Evolutionary conservation across 2,113 vertebrate species (phyloP).

Genomic region (Probosciger aterrimus): DNA sequence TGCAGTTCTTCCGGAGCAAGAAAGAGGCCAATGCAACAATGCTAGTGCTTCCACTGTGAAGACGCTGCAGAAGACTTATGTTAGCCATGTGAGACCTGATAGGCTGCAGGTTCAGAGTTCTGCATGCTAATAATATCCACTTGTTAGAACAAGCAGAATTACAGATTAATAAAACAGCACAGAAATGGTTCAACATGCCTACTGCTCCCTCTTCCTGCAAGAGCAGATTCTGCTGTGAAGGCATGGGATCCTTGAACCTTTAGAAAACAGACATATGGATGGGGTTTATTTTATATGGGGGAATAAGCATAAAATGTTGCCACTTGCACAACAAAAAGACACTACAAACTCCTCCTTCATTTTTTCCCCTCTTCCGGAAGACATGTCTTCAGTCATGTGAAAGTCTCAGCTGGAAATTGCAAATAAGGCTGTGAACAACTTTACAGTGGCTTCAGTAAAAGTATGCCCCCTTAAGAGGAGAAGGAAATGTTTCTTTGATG

Average conservation of each 20-base stretch:
- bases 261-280: neutral
- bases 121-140: neutral
- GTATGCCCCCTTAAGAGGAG: neutral
- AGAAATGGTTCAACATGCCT: neutral
- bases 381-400: neutral
- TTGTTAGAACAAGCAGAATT: neutral
- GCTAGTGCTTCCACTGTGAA: neutral
- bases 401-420: neutral
- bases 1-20: neutral
- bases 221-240: neutral
- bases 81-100: neutral
- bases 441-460: neutral
- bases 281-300: neutral
- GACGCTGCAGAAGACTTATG: neutral
- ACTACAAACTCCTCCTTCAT: neutral
- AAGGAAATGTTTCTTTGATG: conserved; percentile 26
- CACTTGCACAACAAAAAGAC: neutral
- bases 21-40: neutral
- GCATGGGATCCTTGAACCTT: neutral
- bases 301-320: neutral
- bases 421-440: neutral
- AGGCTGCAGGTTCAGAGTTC: neutral
- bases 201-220: neutral
- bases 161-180: neutral
- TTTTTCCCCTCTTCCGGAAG: neutral